phyloP scores from a whole-genome alignment of 1,140 invertebrate genomes.

The Euschistus heros region DNA sequence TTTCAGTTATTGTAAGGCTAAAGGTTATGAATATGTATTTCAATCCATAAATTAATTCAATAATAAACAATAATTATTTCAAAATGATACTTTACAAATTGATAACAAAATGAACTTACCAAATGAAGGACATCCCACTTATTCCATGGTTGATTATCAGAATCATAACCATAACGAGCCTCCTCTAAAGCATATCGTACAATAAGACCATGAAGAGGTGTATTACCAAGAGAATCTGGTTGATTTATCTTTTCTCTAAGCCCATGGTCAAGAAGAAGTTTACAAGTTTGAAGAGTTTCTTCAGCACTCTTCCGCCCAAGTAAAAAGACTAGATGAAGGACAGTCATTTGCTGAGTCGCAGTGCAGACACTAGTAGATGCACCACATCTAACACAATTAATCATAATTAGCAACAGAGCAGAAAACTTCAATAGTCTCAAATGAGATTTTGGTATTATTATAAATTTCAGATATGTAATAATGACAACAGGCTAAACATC shows the following conservation, averaged over 20 bases:
- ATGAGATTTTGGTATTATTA: too few species aligned
- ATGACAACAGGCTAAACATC: too few species aligned
- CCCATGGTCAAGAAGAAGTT: conserved; percentile 52
- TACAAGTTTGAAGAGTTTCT: conserved; percentile 52
- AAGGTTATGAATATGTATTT: too few species aligned
- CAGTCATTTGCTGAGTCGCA: conserved; percentile 61
- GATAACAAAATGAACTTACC: conserved; percentile 34
- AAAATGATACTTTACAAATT: too few species aligned
- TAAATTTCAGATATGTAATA: too few species aligned
- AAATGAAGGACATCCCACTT: conserved; percentile 61
- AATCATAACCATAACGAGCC: conserved; percentile 52
- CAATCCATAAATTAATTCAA: too few species aligned
- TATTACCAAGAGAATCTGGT: conserved; percentile 55
- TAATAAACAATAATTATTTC: too few species aligned
- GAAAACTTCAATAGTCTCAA: too few species aligned
- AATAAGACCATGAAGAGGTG: conserved; percentile 52
- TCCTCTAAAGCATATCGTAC: conserved; percentile 61
- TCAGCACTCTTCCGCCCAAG: conserved; percentile 55
- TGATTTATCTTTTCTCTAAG: conserved; percentile 60
- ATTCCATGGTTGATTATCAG: conserved; percentile 45
- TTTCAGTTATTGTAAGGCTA: too few species aligned
- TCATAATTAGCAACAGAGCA: too few species aligned
- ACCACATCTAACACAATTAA: conserved; percentile 35
- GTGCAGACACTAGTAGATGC: conserved; percentile 55
- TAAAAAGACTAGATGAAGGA: conserved; percentile 52